Evolutionary conservation across 2,888 invertebrate species (phyloP).

Genomic region (Stomorhina lunata): DNA sequence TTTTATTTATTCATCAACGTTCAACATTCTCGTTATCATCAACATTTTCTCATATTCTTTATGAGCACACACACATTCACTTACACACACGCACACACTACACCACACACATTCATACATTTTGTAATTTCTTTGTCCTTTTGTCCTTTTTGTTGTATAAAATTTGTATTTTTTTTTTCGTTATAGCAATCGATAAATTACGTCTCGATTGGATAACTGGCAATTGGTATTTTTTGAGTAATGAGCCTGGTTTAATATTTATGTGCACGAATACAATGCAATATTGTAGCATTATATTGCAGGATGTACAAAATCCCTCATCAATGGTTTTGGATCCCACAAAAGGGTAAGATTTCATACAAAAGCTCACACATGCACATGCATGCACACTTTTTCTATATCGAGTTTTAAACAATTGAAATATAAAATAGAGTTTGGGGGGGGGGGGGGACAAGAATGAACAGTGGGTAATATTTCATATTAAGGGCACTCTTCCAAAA

Average conservation of each 20-base stretch:
- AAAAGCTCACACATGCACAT: neutral
- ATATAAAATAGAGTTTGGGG: neutral
- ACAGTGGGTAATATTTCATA: conserved; percentile 34
- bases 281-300: conserved; percentile 86
- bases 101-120: neutral
- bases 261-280: conserved; percentile 84
- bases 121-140: conserved; percentile 1
- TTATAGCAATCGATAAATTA: conserved; percentile 86
- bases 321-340: conserved; percentile 90
- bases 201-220: conserved; percentile 91
- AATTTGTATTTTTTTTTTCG: conserved; percentile 21
- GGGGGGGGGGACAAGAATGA: neutral
- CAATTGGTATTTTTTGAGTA: conserved; percentile 92
- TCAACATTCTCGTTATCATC: conserved; percentile 15
- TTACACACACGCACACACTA: neutral
- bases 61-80: neutral
- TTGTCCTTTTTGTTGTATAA: neutral
- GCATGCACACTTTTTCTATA: neutral
- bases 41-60: conserved; percentile 25
- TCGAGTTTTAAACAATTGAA: neutral
- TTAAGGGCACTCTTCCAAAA: too few relatives aligned
- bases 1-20: conserved; percentile 46
- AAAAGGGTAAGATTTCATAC: conserved; percentile 81
- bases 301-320: conserved; percentile 85
- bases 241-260: conserved; percentile 85